phyloP scores from a whole-genome alignment of 2,888 invertebrate genomes.

The Tipula unca region DNA sequence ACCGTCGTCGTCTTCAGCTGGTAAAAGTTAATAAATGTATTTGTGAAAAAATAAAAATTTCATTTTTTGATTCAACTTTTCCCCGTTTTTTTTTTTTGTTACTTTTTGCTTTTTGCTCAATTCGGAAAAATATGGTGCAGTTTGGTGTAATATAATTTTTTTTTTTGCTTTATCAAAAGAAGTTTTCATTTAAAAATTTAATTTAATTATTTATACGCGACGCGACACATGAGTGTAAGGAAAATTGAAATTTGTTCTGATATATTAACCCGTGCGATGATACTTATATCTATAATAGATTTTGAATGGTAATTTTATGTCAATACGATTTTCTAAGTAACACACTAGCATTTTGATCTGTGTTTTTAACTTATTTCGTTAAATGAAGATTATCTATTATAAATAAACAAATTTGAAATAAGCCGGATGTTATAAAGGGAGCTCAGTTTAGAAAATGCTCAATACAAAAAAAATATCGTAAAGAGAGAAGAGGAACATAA shows the following conservation, averaged over 20 bases:
- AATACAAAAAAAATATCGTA: no score
- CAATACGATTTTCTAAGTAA: no score
- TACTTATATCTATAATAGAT: neutral
- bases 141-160: neutral
- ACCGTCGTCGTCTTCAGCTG: neutral
- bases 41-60: neutral
- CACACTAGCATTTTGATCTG: no score
- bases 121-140: constrained; percentile 4
- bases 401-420: no score
- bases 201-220: neutral
- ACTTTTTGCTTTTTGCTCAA: neutral
- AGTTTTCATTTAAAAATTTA: neutral
- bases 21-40: neutral
- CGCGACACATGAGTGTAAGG: no score
- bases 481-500: no score
- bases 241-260: neutral
- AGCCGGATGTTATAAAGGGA: no score
- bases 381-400: no score
- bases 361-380: no score
- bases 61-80: neutral
- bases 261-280: neutral
- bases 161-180: neutral
- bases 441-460: no score
- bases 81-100: neutral
- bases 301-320: no score